Base-by-base conservation (phyloP, 2,797 vertebrate species). In the Cetoscarus ocellatus region DNA sequence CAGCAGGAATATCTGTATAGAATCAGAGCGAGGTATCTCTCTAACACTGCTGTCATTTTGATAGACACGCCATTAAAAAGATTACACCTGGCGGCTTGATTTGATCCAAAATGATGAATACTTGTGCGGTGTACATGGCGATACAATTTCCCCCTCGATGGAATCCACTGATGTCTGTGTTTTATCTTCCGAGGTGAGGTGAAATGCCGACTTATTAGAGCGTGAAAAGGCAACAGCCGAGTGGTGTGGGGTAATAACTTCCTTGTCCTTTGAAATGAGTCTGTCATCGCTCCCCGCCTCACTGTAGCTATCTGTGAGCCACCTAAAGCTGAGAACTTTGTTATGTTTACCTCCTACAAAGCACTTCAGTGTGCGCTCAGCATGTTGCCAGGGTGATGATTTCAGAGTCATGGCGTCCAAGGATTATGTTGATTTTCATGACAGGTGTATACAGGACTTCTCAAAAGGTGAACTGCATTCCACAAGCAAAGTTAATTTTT, bases 251-350 rank as follows among this genome's bases (percentile, higher is more conserved):
- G 80, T 93, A 93, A 94, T 92, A 92, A 91, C 82, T 80, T 87
- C 65, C 85, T 83, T 91, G 86, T 93, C 88, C 87, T 90, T 74
- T 82, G 73, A 93, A 93, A 92, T 91, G 75, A 90, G 84, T 71
- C 87, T 92, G 88, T 93, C 90, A 89, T 77, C 45, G 79, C 68
- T 50, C 52, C 15, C 52, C 3, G 49, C 62, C 48, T 73, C 63
- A 19, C 62, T 45, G 35, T n/a, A 72, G 71, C 67, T 48, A 73
- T 88, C 53, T 74, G 27, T 36, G 39, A 79, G 64, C 79, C 50
- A 85, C 49, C 69, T 64, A 70, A 75, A 72, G 62, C 76, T 66
- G 51, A 86, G 75, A 80, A 82, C 65, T 67, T 77, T 71, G 57
- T 76, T 70, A 42, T 73, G 52, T 84, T 65, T 62, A n/a, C 59